Conservation (phyloP, 2,113 vertebrate genomes). For the human region DNA sequence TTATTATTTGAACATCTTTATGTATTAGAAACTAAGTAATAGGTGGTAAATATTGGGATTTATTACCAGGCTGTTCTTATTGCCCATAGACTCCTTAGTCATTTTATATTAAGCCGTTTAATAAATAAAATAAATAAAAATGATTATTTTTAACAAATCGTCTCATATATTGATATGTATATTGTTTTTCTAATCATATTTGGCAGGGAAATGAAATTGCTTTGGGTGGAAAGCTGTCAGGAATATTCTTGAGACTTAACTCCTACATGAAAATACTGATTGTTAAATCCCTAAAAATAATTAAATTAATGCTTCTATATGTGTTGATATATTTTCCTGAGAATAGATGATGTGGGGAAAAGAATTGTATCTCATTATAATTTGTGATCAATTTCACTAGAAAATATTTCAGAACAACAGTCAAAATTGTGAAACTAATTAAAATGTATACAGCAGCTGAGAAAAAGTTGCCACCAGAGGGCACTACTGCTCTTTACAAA, state of each 20-base stretch:
- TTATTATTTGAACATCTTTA: constrained; percentile 47
- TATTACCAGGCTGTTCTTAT: not conserved
- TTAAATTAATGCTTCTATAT: not conserved
- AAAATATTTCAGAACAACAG: not conserved
- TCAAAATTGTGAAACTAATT: not conserved
- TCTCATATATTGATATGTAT: not conserved
- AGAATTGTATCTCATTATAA: not conserved
- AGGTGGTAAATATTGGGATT: not conserved
- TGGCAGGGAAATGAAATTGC: not conserved
- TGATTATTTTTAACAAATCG: not conserved
- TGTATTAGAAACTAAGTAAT: constrained; percentile 21
- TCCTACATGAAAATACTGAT: constrained; percentile 5
- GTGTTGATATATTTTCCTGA: not conserved
- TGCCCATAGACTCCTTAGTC: not conserved
- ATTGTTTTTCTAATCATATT: not conserved
- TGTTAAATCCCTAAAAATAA: not conserved
- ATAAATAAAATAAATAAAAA: not conserved
- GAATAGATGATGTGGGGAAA: not conserved
- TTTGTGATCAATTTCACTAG: not conserved
- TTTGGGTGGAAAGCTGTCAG: not conserved
- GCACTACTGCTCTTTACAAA: constrained; percentile 49
- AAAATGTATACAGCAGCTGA: fast-evolving
- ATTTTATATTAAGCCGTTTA: constrained; percentile 14
- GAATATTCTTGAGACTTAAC: not conserved
- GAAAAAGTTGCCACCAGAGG: constrained; percentile 53